Evolutionary conservation across 2,888 invertebrate species (phyloP), one percentile per base, ranked within the genome.

Genomic region (Microctonus aethiopoides): DNA sequence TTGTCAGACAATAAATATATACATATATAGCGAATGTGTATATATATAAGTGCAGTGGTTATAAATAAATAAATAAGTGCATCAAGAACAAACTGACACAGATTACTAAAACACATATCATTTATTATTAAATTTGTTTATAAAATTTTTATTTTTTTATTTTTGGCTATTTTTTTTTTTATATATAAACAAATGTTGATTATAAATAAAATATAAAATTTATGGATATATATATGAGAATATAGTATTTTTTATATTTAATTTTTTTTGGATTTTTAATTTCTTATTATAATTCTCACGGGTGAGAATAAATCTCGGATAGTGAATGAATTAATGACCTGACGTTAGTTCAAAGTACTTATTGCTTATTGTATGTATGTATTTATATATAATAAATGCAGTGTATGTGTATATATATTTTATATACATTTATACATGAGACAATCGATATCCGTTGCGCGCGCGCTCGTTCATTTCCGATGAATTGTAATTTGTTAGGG

Each of bases 401-500:
- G 34, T 36, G 34, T 46, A 46, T 20, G n/a, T 46, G 5, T n/a
- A n/a, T n/a, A n/a, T n/a, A n/a, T n/a, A n/a, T n/a, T n/a, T n/a
- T n/a, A n/a, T 39, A 11, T 39, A 13, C 4, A 32, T 51, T 32
- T 46, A 36, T 46, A 22, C n/a, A 60, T 22, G 52, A 70, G 60
- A 70, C 65, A 70, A 70, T 70, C 69, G 69, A 70, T 70, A 70
- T 65, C 54, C 39, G 32, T 65, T 39, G 39, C 64, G 60, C 64
- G 64, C 69, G 64, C 69, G 64, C 69, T 26, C 62, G 34, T n/a
- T 22, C 51, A 56, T 56, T 29, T 56, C 46, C 60, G 32, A 65
- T 65, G 52, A 59, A 69, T 65, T 69, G 60, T 64, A 70, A 70
- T 70, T 70, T 70, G 61, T 69, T 69, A 20, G 9, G 7, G 16